Conservation (phyloP, 2,113 vertebrate species). For the Barbus barbus region DNA sequence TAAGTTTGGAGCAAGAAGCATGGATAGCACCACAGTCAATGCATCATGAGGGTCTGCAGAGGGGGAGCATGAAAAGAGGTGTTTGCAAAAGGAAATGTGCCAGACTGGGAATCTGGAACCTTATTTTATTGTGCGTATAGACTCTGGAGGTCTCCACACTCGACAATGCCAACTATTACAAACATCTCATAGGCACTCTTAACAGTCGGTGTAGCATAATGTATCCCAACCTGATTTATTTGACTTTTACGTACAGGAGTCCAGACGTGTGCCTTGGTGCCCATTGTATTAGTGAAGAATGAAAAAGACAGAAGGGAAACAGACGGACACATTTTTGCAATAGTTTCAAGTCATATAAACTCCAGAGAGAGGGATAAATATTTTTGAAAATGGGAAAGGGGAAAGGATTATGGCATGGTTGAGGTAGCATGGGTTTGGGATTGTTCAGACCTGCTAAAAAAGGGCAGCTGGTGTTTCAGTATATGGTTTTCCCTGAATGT, state of each 20-base stretch:
- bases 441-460: neutral
- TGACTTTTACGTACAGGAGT: conserved; percentile 64
- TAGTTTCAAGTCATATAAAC: conserved; percentile 60
- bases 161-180: conserved; percentile 57
- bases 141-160: conserved; percentile 48
- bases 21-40: neutral
- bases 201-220: conserved; percentile 54
- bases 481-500: neutral
- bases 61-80: conserved; percentile 9
- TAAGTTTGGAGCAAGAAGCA: neutral
- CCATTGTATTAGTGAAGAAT: conserved; percentile 42
- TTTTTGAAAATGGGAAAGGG: conserved; percentile 46
- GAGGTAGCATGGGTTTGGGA: conserved; percentile 4
- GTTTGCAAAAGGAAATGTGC: conserved; percentile 58
- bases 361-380: conserved; percentile 58
- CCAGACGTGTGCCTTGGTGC: conserved; percentile 60
- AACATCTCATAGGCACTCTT: conserved; percentile 48
- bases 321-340: conserved; percentile 65
- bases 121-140: conserved; percentile 50
- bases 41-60: neutral
- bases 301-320: conserved; percentile 54
- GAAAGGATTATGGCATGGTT: conserved; percentile 42
- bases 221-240: conserved; percentile 65
- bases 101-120: conserved; percentile 50
- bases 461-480: conserved; percentile 8